Conservation (phyloP, 1,140 invertebrate species). For the Phymorhynchus buccinoides region DNA sequence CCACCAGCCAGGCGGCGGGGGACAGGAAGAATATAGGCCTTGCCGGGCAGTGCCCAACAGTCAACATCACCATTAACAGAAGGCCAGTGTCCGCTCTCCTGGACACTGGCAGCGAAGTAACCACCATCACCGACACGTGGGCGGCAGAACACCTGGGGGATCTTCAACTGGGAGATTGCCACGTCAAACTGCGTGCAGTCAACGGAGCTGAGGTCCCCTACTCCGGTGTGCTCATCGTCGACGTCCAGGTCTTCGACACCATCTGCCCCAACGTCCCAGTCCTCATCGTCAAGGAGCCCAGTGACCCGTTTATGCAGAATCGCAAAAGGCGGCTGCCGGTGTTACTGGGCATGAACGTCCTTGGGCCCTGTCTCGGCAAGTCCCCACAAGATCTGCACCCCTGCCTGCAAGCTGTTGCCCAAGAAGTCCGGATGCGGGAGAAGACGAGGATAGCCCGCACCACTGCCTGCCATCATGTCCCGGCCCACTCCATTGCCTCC, state of each 20-base stretch:
- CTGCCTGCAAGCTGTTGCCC: background rate
- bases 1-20: background rate
- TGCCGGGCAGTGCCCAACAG: background rate
- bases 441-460: background rate
- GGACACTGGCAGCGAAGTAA: slow-evolving; percentile 7
- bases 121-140: background rate
- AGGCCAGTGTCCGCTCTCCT: background rate
- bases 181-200: background rate
- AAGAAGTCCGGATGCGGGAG: background rate
- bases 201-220: slow-evolving; percentile 26
- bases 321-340: slow-evolving; percentile 5
- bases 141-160: background rate
- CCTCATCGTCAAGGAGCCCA: slow-evolving; percentile 20
- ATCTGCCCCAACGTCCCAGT: background rate
- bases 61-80: background rate
- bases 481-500: background rate
- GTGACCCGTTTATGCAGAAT: background rate
- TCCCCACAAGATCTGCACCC: background rate
- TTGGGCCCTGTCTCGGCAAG: background rate
- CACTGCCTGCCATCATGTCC: background rate
- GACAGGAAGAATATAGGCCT: background rate
- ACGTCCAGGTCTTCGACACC: background rate
- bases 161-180: background rate
- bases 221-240: background rate
- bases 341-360: slow-evolving; percentile 22